Base-by-base conservation (phyloP, 2,113 vertebrate species). In the Thamnaconus septentrionalis region DNA sequence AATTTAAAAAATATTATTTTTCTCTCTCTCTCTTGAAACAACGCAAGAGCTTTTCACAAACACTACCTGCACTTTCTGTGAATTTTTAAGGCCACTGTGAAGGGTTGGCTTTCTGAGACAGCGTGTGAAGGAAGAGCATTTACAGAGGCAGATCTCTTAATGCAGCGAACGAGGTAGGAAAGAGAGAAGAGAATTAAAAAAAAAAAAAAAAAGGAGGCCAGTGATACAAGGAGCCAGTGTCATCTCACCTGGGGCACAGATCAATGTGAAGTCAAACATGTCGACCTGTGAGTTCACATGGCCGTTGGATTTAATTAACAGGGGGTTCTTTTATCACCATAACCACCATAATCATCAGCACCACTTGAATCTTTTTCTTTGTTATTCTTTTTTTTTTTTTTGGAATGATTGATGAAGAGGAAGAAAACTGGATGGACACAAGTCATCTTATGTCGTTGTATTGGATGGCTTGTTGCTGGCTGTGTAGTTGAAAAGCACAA, bases 71-170 rank as follows among this genome's bases (percentile, higher is more conserved):
- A 68, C 45, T 65, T 59, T n/a, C 5, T 1, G 39, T 53, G 2
- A 18, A 62, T 5, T 59, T 76, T 65, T 39, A 69, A 72, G 44
- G 78, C 69, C 42, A 76, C 56, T 57, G 64, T 64, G 51, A 81
- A 69, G 4, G 73, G 54, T 60, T 73, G 63, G 9, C 5, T 53
- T 59, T 60, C 44, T 65, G 41, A 52, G 7, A 45, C 18, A 2
- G 50, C n/a, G 18, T 52, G 1, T 5, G 18, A 12, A 52, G 11
- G 11, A 12, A 12, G 6, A 52, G n/a, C n/a, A 12, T 52, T 53
- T 53, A 8, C 18, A 31, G 18, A 39, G 42, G 6, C 40, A 41
- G 42, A 31, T 31, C 18, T 31, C 18, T 31, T 31, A 31, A 31
- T 31, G 18, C 18, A 31, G 18, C 18, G 18, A 31, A 31, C 18